Conservation (phyloP, 1,140 invertebrate genomes). For the Pseudobourletiella spinata region DNA sequence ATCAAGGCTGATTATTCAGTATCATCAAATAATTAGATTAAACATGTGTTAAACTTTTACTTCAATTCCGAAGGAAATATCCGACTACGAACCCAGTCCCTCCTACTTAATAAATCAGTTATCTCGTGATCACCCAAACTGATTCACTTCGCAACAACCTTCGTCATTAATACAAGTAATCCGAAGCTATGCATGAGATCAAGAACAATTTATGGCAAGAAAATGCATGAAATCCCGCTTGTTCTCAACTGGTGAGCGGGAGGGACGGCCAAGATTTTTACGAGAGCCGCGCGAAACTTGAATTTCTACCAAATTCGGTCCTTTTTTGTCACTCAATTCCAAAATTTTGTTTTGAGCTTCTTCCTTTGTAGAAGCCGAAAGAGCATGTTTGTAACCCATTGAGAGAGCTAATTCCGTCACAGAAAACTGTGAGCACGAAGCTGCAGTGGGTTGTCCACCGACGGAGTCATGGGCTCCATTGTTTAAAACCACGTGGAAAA, state of each 20-base stretch:
- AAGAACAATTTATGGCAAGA: constrained; percentile 36
- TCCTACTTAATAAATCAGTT: no score
- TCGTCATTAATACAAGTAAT: no score
- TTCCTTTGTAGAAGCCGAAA: constrained; percentile 39
- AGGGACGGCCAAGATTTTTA: constrained; percentile 43
- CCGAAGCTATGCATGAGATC: no score
- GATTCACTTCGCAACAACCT: no score
- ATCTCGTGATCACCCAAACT: no score
- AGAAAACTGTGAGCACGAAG: constrained; percentile 39
- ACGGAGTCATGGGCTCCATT: constrained; percentile 47
- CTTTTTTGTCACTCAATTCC: constrained; percentile 30
- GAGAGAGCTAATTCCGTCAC: constrained; percentile 39
- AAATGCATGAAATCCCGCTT: constrained; percentile 47
- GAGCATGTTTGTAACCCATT: constrained; percentile 42
- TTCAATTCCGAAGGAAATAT: no score
- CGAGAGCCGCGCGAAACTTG: constrained; percentile 41
- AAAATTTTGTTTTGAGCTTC: constrained; percentile 39
- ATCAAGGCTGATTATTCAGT: no score
- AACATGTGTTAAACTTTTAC: no score
- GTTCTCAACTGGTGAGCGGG: constrained; percentile 43
- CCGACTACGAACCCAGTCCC: no score
- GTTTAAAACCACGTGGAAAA: constrained; percentile 45
- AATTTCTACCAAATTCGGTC: constrained; percentile 44
- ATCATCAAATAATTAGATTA: no score
- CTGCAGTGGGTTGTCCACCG: constrained; percentile 44